Base-by-base conservation (phyloP, 92 coral and sea anemone species). In the Zoanthus sociatus region DNA sequence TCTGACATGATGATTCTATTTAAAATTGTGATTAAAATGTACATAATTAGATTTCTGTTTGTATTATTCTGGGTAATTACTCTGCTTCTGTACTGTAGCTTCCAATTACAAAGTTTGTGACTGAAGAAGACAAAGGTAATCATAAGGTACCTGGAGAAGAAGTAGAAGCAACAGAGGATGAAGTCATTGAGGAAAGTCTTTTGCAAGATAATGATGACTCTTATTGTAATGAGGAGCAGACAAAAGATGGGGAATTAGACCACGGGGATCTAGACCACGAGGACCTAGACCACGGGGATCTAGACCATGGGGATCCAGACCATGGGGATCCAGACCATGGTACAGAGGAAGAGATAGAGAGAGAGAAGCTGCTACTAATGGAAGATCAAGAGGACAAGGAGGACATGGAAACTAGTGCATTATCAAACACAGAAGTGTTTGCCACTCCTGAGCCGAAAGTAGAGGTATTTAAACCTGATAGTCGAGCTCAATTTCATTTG, bases 81-180 rank as follows among this genome's bases (percentile, higher is more conserved):
- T 11, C 50, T 71, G 26, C 31, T 81, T 12, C 1, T 18, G 33
- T 26, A 9, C 16, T 33, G 26, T 61, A 94, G 98, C 93, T 94
- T 45, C 68, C 87, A 73, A 77, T 89, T 46, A 93, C 95, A 37
- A 94, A 87, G 89, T 94, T 93, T 87, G 90, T 94, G 71, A 84
- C 88, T 9, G 63, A 73, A 9, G 76, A 76, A 18, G 91, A 90
- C 14, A 83, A 77, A 50, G 77, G 54, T 3, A 78, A 68, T 31
- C 79, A 90, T 3, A 91, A 81, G 4, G 45, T 31, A 17, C 68
- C 86, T 45, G 87, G 88, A 53, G 87, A 81, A 14, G 84, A 71
- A 54, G 4, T 87, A 53, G 95, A 87, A 33, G 86, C 89, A 47
- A 58, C 83, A 4, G 93, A 90, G 18, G 85, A 87, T 26, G 78